Conservation (phyloP, 1,140 invertebrate species). For the Nasonia longicornis region DNA sequence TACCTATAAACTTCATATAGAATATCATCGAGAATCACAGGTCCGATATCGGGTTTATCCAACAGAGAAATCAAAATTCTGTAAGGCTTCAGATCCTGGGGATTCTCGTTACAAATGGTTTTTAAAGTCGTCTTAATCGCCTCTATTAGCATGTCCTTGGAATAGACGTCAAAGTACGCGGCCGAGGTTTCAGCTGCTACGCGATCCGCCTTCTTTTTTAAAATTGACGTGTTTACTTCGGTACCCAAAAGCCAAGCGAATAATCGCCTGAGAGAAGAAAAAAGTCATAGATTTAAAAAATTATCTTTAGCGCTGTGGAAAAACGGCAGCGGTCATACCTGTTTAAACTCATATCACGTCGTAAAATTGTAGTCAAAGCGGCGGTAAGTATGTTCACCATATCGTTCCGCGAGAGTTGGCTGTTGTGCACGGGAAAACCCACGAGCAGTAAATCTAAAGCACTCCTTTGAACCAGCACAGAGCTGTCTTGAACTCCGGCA, state of each 20-base stretch:
- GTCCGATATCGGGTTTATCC: slow-evolving; percentile 91
- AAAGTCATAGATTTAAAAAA: slow-evolving; percentile 40
- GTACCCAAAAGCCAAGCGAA: slow-evolving; percentile 87
- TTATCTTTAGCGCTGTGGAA: neutral
- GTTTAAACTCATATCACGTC: slow-evolving; percentile 94
- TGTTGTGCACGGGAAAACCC: slow-evolving; percentile 89
- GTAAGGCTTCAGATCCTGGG: slow-evolving; percentile 83
- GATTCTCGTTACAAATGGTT: slow-evolving; percentile 71
- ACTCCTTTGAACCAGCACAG: slow-evolving; percentile 88
- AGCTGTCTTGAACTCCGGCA: slow-evolving; percentile 82
- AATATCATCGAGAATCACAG: slow-evolving; percentile 86
- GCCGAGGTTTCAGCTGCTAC: slow-evolving; percentile 59
- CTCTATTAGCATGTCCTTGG: slow-evolving; percentile 77
- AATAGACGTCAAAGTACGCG: slow-evolving; percentile 82
- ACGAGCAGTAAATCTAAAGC: slow-evolving; percentile 86
- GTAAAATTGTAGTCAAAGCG: slow-evolving; percentile 84
- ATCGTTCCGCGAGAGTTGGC: slow-evolving; percentile 80
- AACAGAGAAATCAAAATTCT: slow-evolving; percentile 87
- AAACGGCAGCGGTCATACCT: slow-evolving; percentile 65
- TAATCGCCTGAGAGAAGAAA: slow-evolving; percentile 73
- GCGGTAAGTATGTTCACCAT: slow-evolving; percentile 84
- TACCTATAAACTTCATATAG: slow-evolving; percentile 88
- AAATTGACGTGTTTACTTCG: slow-evolving; percentile 75
- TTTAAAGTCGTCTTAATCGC: slow-evolving; percentile 75
- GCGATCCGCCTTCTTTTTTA: slow-evolving; percentile 66